Evolutionary conservation across 2,797 vertebrate genomes (phyloP), one percentile per base, ranked within the genome.

Genomic region (Gobio occitaniae): DNA sequence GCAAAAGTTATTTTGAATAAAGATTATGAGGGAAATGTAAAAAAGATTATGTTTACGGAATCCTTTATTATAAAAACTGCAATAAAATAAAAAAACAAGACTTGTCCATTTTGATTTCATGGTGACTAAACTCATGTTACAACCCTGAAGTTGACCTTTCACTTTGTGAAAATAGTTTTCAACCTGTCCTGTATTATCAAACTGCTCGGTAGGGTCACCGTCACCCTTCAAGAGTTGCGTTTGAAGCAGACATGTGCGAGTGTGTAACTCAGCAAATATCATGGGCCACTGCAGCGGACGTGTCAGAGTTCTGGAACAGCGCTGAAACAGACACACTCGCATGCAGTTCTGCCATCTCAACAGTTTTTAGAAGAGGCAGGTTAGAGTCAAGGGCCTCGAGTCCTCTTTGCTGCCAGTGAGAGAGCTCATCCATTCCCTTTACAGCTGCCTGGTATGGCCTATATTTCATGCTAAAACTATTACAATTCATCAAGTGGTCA

Each of bases 271-370:
- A 89, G 82, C 82, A 83, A 54, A 86, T 80, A 47, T 72, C 81
- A 84, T 50, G 59, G 38, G 25, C 70, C 32, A 82, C 61, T 87
- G 79, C 65, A 83, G 61, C 11, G 38, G 75, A 84, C 38, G 68
- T 83, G 69, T 32, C 44, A 74, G 32, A 78, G 71, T 78, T 87
- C 80, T 86, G 48, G 78, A 71, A 82, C 86, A 87, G 84, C 78
- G 63, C 71, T 56, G 84, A 74, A 9, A 75, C 44, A 66, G 44
- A 84, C 81, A 65, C 44, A 70, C 54, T 81, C 21, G 44, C 78
- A 61, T 69, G 61, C 48, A 16, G 25, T 86, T 89, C 52, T 90
- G 88, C 88, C 77, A 69, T 66, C 63, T 89, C 82, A 78, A 83
- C 88, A 89, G 82, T 87, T 89, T 89, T 80, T 47, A 68, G 7